Conservation (phyloP, 2,888 invertebrate species). For the Augiades crinisus region DNA sequence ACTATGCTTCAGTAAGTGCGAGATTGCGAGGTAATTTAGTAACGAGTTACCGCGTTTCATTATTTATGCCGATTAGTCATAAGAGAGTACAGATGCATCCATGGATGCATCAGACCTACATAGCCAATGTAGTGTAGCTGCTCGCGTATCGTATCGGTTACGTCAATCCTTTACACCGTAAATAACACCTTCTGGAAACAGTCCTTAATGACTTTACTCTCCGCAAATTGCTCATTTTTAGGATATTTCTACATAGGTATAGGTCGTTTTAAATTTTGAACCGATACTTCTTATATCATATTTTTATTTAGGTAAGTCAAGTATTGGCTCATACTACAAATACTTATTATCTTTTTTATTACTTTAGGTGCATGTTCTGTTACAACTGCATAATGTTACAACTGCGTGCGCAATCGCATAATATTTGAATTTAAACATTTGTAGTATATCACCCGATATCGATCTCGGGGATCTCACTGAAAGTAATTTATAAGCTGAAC, state of each 20-base stretch:
- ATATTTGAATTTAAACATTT: slow-evolving; percentile 4
- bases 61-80: slow-evolving; percentile 28
- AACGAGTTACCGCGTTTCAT: slow-evolving; percentile 25
- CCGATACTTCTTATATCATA: too few species aligned
- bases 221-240: background rate
- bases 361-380: too few species aligned
- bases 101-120: slow-evolving; percentile 55
- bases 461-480: slow-evolving; percentile 5
- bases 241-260: background rate
- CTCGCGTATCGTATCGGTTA: slow-evolving; percentile 54
- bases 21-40: slow-evolving; percentile 24
- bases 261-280: too few species aligned
- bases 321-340: too few species aligned
- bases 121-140: slow-evolving; percentile 61
- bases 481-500: slow-evolving; percentile 11
- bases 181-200: slow-evolving; percentile 30
- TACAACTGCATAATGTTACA: too few species aligned
- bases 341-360: too few species aligned
- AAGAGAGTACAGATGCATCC: slow-evolving; percentile 33
- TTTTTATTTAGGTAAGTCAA: too few species aligned
- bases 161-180: slow-evolving; percentile 47
- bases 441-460: slow-evolving; percentile 17
- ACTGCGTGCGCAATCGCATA: too few species aligned
- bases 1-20: slow-evolving; percentile 13
- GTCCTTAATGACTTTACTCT: slow-evolving; percentile 16